Conservation (phyloP, 2,113 vertebrate species). For the Barbus barbus region DNA sequence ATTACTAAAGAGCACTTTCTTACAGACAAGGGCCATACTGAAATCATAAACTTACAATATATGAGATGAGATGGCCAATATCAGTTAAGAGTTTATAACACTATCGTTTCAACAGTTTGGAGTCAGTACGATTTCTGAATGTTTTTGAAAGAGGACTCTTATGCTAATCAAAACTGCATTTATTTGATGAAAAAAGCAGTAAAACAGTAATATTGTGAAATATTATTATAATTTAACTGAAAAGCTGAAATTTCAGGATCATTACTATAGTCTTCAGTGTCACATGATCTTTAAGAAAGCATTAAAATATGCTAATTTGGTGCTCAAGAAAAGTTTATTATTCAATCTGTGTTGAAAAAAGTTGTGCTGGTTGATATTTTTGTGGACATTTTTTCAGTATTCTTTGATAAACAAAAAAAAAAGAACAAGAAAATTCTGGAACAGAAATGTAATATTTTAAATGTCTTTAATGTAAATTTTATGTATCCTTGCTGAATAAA, state of each 20-base stretch:
- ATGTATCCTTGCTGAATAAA: neutral
- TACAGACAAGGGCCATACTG: neutral
- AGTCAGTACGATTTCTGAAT: neutral
- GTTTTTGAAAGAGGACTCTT: neutral
- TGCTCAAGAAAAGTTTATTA: neutral
- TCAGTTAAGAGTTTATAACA: neutral
- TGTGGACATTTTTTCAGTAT: neutral
- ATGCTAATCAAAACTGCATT: neutral
- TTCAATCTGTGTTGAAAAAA: neutral
- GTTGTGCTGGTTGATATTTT: neutral
- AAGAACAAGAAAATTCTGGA: no score
- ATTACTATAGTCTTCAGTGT: neutral
- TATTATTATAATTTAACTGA: neutral
- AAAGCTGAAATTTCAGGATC: neutral
- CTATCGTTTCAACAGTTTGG: neutral
- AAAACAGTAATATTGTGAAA: neutral
- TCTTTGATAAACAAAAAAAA: neutral
- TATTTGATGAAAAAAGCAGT: neutral
- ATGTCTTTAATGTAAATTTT: neutral
- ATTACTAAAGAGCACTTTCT: slow-evolving; percentile 10
- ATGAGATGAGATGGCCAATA: neutral
- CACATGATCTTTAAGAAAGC: neutral
- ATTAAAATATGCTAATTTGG: neutral
- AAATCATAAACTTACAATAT: neutral
- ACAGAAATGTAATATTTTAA: no score